Base-by-base conservation (phyloP, 2,113 vertebrate species). In the Formicarius rufipectus region DNA sequence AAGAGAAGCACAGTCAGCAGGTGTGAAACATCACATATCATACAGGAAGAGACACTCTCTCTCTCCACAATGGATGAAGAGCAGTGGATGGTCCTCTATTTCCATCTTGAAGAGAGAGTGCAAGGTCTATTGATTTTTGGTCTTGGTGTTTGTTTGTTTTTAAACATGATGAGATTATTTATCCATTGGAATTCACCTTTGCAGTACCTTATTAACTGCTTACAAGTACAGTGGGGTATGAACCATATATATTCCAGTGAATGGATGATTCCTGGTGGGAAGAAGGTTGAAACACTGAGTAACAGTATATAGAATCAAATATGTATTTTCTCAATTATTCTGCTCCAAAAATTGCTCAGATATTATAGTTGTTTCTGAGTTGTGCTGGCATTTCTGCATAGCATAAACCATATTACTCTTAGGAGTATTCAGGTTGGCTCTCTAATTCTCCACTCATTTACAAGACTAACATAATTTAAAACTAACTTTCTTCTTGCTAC, bases 41-140 rank as follows among this genome's bases (percentile, higher is more conserved):
- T 13, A n/a, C 18, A n/a, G 12, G 7, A 20, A 74, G 8, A 4
- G 35, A 56, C 25, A 31, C 0, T 0, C 14, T 40, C 14, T 40
- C 21, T 84, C 18, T 55, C 6, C 4, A 25, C 2, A 27, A 20
- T n/a, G 4, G 14, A 20, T 28, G 30, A 28, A 25, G 13, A 66
- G 14, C n/a, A 62, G 3, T 39, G 24, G 5, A 44, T 73, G 25
- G 1, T 84, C 25, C 47, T 49, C 4, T 40, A 22, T 55, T 91
- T 87, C 33, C 24, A 6, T 31, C 24, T 21, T 83, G n/a, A 49
- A 75, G 9, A 58, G 49, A 25, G 13, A 35, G 18, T 28, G 10
- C 27, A 78, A 75, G 16, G 17, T 31, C n/a, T 76, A 31, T 31
- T 22, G 40, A 5, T 22, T 64, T 42, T 42, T 27, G 8, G 3